These are phyloP conservation scores for Triops longicaudatus DNA, from an alignment of 1,140 invertebrate genomes.

Conservation along the genomic window DNA sequence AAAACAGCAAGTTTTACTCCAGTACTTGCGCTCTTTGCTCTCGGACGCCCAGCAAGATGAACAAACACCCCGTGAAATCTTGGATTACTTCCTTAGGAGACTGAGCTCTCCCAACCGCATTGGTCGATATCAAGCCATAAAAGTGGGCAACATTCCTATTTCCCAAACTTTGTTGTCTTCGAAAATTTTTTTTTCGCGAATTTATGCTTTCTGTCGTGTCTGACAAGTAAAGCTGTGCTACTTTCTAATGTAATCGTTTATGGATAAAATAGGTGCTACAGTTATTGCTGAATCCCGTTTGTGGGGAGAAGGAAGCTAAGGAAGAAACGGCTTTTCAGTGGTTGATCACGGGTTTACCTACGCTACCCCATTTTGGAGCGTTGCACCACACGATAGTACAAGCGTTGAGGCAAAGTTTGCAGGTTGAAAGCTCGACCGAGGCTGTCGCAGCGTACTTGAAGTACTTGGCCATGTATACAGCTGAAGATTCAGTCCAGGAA, in stretches of 20 bases:
- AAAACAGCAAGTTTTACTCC: slow-evolving; percentile 69
- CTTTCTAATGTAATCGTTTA: background rate
- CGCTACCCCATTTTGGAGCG: slow-evolving; percentile 59
- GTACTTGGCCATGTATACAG: slow-evolving; percentile 68
- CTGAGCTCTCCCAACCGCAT: slow-evolving; percentile 70
- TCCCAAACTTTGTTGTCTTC: background rate
- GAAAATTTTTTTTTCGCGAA: no score
- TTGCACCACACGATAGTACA: slow-evolving; percentile 43
- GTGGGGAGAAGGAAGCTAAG: slow-evolving; percentile 24
- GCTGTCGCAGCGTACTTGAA: slow-evolving; percentile 81
- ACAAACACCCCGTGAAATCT: slow-evolving; percentile 61
- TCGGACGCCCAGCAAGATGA: slow-evolving; percentile 48
- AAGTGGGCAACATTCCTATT: slow-evolving; percentile 41
- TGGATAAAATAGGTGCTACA: background rate
- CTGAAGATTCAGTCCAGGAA: slow-evolving; percentile 51
- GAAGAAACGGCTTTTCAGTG: slow-evolving; percentile 21
- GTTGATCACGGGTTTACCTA: slow-evolving; percentile 35
- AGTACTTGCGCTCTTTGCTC: slow-evolving; percentile 55
- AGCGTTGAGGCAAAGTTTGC: slow-evolving; percentile 69
- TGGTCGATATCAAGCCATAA: slow-evolving; percentile 67
- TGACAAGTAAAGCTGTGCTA: no score
- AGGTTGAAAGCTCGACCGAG: slow-evolving; percentile 77
- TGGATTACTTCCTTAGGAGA: slow-evolving; percentile 84
- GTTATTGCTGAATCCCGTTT: background rate
- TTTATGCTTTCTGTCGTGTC: no score